A percentile compares a stretch with the other conserved stretches of the same genome.
phyloP scores from a whole-genome alignment of 2,888 invertebrate species.

The Leptinotarsa peninsularis region DNA sequence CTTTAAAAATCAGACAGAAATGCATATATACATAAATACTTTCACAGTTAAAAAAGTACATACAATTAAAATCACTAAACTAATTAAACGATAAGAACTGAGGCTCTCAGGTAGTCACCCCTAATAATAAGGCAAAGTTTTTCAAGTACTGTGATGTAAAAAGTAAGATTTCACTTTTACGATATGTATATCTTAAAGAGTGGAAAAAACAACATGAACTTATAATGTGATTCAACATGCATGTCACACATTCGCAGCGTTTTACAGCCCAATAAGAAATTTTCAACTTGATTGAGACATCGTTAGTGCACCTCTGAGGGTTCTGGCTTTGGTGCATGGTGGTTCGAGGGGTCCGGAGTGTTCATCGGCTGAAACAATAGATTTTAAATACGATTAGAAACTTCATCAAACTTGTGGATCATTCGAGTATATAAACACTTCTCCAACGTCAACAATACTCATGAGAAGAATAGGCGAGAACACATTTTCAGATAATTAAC shows the following conservation, averaged over 20 bases:
- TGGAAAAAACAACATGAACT: conserved; percentile 47
- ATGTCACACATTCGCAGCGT: conserved; percentile 57
- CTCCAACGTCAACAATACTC: too few species aligned
- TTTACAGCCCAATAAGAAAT: conserved; percentile 53
- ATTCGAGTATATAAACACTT: neutral
- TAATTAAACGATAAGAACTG: conserved; percentile 36
- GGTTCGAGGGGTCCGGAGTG: conserved; percentile 86
- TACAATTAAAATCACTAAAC: conserved; percentile 43
- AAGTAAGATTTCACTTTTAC: conserved; percentile 47
- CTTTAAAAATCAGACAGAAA: conserved; percentile 43
- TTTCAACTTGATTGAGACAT: conserved; percentile 48
- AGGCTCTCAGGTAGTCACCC: conserved; percentile 38
- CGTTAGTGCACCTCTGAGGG: conserved; percentile 85
- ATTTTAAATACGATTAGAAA: conserved; percentile 1
- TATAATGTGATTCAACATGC: conserved; percentile 54
- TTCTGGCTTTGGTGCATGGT: conserved; percentile 83
- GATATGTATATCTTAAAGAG: conserved; percentile 58
- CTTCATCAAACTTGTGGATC: neutral
- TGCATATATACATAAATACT: conserved; percentile 47
- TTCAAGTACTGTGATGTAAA: conserved; percentile 46
- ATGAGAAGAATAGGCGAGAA: too few species aligned
- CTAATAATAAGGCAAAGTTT: conserved; percentile 37
- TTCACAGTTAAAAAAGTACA: conserved; percentile 45
- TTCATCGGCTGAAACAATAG: conserved; percentile 76
- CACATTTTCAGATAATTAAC: too few species aligned